These are phyloP conservation scores for Patiria pectinifera DNA, from an alignment of 53 echinoderm and acorn worm genomes.

Conservation along the genomic window DNA sequence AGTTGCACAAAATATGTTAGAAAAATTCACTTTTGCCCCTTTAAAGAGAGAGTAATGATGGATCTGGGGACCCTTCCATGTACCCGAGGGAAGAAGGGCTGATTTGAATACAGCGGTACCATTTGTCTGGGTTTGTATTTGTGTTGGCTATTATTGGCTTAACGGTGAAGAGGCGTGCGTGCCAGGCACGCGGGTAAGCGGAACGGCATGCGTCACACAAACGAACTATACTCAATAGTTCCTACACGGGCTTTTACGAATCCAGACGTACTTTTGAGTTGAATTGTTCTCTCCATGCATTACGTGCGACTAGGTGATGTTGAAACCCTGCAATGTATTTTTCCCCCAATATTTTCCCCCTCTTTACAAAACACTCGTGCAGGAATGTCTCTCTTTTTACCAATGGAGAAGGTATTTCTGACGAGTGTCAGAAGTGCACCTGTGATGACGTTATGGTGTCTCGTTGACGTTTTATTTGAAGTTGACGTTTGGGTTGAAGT, in stretches of 20 bases:
- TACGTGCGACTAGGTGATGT: not conserved
- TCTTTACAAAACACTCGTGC: not conserved
- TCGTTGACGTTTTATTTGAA: not conserved
- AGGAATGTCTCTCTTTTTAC: not conserved
- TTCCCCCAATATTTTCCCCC: not conserved
- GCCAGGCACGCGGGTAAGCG: slow-evolving; percentile 56
- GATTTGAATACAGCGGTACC: slow-evolving; percentile 62
- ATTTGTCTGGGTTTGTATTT: not conserved
- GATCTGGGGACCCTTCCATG: not conserved
- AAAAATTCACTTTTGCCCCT: too few species aligned
- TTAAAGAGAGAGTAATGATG: not conserved
- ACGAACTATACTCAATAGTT: not conserved
- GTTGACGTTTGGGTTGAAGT: not conserved
- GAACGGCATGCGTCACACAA: slow-evolving; percentile 31
- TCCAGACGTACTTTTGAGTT: not conserved
- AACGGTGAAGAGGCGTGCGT: slow-evolving; percentile 35
- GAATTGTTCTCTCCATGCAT: not conserved
- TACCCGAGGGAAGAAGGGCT: not conserved
- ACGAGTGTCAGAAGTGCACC: not conserved
- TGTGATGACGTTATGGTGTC: not conserved
- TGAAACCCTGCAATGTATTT: not conserved
- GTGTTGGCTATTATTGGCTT: not conserved
- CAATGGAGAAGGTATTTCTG: not conserved
- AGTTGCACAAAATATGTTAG: too few species aligned
- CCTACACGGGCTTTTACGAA: not conserved